Evolutionary conservation across 2,888 invertebrate species (phyloP), one percentile per base, ranked within the genome.

Genomic region (Pandemis corylana): DNA sequence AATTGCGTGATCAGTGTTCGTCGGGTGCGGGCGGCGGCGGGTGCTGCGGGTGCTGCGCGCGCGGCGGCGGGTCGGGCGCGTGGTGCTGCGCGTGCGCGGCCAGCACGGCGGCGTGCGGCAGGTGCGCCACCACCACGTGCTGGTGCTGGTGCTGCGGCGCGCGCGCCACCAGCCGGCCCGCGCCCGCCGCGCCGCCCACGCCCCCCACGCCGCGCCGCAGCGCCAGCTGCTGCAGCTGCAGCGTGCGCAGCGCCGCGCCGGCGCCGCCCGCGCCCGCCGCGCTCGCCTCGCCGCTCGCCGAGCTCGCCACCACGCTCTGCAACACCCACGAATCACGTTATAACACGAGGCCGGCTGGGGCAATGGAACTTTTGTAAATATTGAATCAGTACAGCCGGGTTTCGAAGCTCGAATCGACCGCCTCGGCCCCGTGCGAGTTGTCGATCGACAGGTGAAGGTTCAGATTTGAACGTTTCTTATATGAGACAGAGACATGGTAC

Each of bases 271-370:
- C 72, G 42, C 53, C 44, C 49, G 66, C 15, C 36, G 13, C 64
- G 36, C 49, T 80, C 81, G 83, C 80, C 81, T 80, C 76, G 90
- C 82, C 93, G 94, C 76, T 96, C 95, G 78, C 96, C 96, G 76
- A 96, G 69, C 68, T 41, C 49, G 96, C 96, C 0, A 68, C 44
- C 10, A 20, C 96, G 92, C n/a, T 94, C 80, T 96, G 96, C 6
- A 2, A 9, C 2, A 36, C 15, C 9, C 15, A n/a, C 13, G 3
- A 0, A 95, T 94, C 56, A 96, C 95, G 0, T 95, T 95, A 20
- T 28, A 20, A 20, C 1, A 0, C 44, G 44, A 6, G 7, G 7
- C 6, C 44, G 44, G 9, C n/a, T 5, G 10, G 3, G 2, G 28
- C 28, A 2, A 2, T 36, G 28, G 4, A 36, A 36, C 4, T 36